Evolutionary conservation across 2,113 vertebrate species (phyloP).

Genomic region (Neodon shergylaensis): DNA sequence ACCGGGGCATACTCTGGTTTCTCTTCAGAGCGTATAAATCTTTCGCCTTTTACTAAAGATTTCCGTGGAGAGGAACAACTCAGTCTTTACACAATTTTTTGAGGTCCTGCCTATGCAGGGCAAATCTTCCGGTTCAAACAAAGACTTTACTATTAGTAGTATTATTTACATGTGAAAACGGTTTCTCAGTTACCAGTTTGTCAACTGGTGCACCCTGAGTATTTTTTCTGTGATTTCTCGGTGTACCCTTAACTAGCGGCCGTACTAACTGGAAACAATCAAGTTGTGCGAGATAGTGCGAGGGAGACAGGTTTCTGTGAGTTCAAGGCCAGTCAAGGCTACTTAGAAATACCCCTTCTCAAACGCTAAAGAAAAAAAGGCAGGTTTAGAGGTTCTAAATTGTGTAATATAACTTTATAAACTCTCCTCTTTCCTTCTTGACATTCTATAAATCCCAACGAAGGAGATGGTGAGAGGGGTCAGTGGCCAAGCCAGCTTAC

Average conservation of each 20-base stretch:
- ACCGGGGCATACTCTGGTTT: not conserved
- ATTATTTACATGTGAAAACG: too few relatives aligned
- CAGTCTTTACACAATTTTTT: constrained; percentile 74
- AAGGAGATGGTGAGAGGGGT: not conserved
- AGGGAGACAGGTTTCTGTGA: not conserved
- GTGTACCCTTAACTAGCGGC: too few relatives aligned
- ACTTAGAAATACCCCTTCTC: not conserved
- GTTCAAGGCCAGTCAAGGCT: not conserved
- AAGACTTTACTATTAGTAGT: too few relatives aligned
- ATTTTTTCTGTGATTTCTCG: too few relatives aligned
- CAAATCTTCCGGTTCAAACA: not conserved
- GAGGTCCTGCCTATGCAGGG: not conserved
- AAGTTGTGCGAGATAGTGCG: too few relatives aligned
- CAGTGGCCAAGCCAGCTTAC: not conserved
- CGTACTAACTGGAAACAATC: not conserved
- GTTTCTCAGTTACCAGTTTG: too few relatives aligned
- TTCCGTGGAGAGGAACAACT: constrained; percentile 37
- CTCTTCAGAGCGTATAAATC: not conserved
- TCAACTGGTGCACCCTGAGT: fast-evolving
- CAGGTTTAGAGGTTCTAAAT: not conserved
- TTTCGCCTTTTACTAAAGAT: constrained; percentile 14
- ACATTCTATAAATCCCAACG: not conserved
- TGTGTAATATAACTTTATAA: not conserved
- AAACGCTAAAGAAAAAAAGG: not conserved
- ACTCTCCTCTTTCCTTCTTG: not conserved